Evolutionary conservation across 2,797 vertebrate species (phyloP).

Genomic region (Anisognathus igniventris): DNA sequence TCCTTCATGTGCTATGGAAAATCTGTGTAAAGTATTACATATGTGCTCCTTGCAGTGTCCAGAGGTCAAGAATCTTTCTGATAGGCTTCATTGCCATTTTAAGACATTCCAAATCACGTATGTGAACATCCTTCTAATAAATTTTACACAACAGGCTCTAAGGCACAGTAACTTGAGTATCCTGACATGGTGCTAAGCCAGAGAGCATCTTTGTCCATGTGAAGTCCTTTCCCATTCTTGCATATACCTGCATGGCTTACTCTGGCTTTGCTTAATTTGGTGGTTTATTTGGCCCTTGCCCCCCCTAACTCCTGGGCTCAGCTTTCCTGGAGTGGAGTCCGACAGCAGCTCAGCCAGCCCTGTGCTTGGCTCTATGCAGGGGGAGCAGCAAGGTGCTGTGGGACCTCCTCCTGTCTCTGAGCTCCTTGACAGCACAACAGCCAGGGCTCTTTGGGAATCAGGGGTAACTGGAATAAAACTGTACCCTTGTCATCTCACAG

Average conservation of each 20-base stretch:
- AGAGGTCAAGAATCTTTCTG: background rate
- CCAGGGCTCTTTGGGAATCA: background rate
- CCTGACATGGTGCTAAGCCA: background rate
- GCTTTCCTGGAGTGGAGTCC: background rate
- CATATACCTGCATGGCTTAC: fast-evolving
- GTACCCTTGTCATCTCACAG: background rate
- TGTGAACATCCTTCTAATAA: background rate
- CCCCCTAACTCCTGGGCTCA: background rate
- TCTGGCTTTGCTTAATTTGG: background rate
- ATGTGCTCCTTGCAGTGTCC: background rate
- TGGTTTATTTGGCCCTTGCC: background rate
- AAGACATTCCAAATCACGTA: background rate
- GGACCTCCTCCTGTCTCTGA: background rate
- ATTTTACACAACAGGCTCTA: background rate
- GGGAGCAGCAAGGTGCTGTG: fast-evolving
- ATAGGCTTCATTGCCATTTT: background rate
- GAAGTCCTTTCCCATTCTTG: background rate
- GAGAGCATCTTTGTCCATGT: background rate
- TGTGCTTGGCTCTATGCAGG: background rate
- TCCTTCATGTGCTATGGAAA: background rate
- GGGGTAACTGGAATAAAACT: background rate
- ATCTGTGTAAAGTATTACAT: background rate
- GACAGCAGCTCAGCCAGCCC: background rate
- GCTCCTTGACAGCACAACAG: background rate
- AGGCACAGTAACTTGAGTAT: background rate